Evolutionary conservation across 2,113 vertebrate species (phyloP).

Genomic region (Theristicus caerulescens): DNA sequence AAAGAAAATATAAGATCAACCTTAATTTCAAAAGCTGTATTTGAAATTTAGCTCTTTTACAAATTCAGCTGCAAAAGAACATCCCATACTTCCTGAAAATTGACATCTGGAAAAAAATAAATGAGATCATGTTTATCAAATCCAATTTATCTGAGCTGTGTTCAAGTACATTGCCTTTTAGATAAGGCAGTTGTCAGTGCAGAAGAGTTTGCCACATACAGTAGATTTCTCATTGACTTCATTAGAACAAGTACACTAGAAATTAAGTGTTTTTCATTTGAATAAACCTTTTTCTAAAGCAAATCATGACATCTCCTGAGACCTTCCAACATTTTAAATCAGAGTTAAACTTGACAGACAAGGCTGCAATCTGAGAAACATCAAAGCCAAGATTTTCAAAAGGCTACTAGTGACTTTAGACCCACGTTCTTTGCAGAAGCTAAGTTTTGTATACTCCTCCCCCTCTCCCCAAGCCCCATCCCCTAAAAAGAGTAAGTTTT

Average conservation of each 20-base stretch:
- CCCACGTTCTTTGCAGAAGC: neutral
- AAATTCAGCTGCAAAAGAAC: constrained; percentile 1
- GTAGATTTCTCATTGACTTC: constrained; percentile 32
- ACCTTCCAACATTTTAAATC: neutral
- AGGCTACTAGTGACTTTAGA: neutral
- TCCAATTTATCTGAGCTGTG: constrained; percentile 6
- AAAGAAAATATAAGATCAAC: neutral
- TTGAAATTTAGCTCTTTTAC: constrained; percentile 15
- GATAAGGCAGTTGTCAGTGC: neutral
- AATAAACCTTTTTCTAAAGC: constrained; percentile 5
- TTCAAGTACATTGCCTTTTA: neutral
- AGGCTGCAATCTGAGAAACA: neutral
- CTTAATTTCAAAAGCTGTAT: neutral
- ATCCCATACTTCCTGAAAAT: constrained; percentile 6
- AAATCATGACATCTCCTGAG: neutral
- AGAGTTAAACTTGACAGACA: neutral
- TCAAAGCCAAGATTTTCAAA: neutral
- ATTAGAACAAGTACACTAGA: constrained; percentile 36
- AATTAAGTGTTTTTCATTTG: constrained; percentile 13
- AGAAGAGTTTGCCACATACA: neutral
- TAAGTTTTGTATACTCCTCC: neutral
- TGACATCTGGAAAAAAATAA: constrained; percentile 3
- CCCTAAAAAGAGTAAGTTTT: neutral
- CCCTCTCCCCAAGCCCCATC: neutral
- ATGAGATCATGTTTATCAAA: constrained; percentile 6